Percentiles rank a stretch among this genome's conserved stretches.
These are phyloP conservation scores for Ceuthmochares aereus DNA, from an alignment of 2,113 vertebrate genomes.

Conservation along the genomic window DNA sequence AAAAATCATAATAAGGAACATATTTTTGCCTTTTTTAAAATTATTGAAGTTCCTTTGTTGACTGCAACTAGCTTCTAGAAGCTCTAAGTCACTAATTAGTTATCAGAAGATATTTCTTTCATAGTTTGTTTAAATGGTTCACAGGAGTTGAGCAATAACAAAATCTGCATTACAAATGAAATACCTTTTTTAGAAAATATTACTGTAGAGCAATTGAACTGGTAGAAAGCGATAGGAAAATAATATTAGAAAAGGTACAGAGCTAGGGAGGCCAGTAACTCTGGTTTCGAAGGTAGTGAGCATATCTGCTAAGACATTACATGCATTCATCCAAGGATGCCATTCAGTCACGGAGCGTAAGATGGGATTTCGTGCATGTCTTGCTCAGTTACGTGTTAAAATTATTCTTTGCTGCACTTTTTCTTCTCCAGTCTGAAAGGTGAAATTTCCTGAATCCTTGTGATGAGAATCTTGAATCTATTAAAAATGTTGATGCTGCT, in stretches of 20 bases:
- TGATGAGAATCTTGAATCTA: not conserved
- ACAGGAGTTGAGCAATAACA: not conserved
- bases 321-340: not conserved
- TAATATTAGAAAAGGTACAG: not conserved
- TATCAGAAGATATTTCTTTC: not conserved
- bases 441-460: not conserved
- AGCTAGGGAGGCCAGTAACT: not conserved
- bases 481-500: not conserved
- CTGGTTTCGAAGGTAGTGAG: not conserved
- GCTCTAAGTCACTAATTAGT: not conserved
- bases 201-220: not conserved
- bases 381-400: not conserved
- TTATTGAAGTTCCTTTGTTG: not conserved
- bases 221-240: not conserved
- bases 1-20: not conserved
- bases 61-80: not conserved
- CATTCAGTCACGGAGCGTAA: not conserved
- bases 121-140: not conserved
- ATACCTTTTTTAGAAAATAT: not conserved
- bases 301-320: not conserved
- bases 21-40: not conserved
- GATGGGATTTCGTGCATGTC: not conserved
- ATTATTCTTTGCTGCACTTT: not conserved
- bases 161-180: not conserved
- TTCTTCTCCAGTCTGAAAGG: not conserved